Evolutionary conservation across 2,888 invertebrate genomes (phyloP).

Genomic region (Muscina levida): DNA sequence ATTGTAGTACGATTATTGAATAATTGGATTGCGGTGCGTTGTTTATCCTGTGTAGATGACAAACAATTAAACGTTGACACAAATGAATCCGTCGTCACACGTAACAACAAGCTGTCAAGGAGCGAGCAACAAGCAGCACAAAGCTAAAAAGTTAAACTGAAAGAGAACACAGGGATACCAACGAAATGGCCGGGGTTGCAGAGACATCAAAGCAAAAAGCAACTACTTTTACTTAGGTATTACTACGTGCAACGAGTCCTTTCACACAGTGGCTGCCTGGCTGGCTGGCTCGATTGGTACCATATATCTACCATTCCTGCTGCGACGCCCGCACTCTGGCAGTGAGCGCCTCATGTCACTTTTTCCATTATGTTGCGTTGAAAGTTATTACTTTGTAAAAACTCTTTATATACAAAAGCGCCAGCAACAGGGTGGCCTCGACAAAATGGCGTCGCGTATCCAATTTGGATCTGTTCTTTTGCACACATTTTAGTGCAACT

Average conservation of each 20-base stretch:
- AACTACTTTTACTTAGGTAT: slow-evolving; percentile 31
- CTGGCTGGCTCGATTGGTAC: neutral
- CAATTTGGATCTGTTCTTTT: neutral
- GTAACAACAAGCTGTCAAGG: slow-evolving; percentile 53
- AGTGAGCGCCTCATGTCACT: neutral
- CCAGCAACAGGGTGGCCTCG: slow-evolving; percentile 15
- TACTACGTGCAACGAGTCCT: slow-evolving; percentile 20
- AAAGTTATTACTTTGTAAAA: too few species aligned
- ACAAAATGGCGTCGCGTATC: slow-evolving; percentile 14
- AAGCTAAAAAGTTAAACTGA: slow-evolving; percentile 67
- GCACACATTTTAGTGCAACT: neutral
- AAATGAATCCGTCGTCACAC: slow-evolving; percentile 46
- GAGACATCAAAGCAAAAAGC: slow-evolving; percentile 34
- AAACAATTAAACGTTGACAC: slow-evolving; percentile 34
- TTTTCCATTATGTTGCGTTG: too few species aligned
- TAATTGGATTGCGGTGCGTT: slow-evolving; percentile 53
- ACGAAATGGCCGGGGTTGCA: slow-evolving; percentile 56
- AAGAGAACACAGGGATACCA: slow-evolving; percentile 55
- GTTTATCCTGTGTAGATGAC: slow-evolving; percentile 28
- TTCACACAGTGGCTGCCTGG: neutral
- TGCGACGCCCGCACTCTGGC: neutral
- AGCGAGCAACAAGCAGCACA: slow-evolving; percentile 60
- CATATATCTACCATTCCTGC: neutral
- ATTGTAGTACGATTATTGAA: neutral
- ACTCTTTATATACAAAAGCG: too few species aligned